These are phyloP conservation scores for Hydrocynus forskahlii DNA, from an alignment of 2,797 vertebrate species.

Conservation along the genomic window DNA sequence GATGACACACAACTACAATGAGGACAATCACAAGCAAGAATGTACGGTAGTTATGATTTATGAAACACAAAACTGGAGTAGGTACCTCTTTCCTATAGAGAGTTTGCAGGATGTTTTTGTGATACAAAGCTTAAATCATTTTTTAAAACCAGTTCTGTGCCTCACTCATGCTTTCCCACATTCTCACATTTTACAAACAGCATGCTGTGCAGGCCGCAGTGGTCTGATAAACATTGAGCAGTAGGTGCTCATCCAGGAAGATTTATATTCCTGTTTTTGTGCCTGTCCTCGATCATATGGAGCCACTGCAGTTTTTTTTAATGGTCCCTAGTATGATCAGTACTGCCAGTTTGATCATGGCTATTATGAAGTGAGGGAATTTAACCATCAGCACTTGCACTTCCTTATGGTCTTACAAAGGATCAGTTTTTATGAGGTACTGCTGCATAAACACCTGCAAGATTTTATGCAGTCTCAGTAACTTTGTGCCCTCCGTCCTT, in stretches of 20 bases:
- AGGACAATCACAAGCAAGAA: constrained; percentile 85
- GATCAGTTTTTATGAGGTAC: not conserved
- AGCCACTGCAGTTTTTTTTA: not conserved
- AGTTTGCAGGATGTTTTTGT: constrained; percentile 7
- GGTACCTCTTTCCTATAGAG: constrained; percentile 22
- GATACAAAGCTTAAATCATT: not conserved
- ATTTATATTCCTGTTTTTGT: not conserved
- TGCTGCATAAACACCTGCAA: not conserved
- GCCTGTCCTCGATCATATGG: too few species aligned
- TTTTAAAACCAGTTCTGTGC: not conserved
- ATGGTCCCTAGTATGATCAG: not conserved
- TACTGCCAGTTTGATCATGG: not conserved
- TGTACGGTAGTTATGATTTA: constrained; percentile 36
- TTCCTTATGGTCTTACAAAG: not conserved
- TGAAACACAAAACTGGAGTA: constrained; percentile 26
- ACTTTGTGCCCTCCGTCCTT: not conserved
- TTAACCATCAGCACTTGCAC: constrained; percentile 5
- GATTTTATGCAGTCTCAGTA: not conserved
- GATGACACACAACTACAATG: constrained; percentile 80
- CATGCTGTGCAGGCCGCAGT: constrained; percentile 21
- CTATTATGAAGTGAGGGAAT: not conserved
- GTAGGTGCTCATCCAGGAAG: not conserved
- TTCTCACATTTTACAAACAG: constrained; percentile 32
- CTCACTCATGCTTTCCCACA: constrained; percentile 16
- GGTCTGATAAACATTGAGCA: not conserved